Conservation (phyloP, 2,113 vertebrate genomes). For the Neogobius melanostomus region DNA sequence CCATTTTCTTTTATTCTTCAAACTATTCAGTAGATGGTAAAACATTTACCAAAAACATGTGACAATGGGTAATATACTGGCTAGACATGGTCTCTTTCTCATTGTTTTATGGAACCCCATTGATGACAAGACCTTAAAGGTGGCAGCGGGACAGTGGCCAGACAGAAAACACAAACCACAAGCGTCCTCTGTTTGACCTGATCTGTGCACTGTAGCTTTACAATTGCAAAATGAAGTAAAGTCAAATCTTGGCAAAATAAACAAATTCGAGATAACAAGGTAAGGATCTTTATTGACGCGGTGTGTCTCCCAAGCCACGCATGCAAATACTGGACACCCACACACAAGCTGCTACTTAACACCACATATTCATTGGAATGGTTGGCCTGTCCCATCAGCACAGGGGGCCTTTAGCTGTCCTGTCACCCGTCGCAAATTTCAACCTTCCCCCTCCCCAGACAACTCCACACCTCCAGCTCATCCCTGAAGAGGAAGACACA, state of each 20-base stretch:
- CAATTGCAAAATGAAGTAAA: too few relatives aligned
- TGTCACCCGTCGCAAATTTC: constrained; percentile 19
- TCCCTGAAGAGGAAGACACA: constrained; percentile 59
- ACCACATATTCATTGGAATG: constrained; percentile 58
- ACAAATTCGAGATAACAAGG: too few relatives aligned
- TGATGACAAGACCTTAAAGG: too few relatives aligned
- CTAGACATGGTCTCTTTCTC: neutral
- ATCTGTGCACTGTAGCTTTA: too few relatives aligned
- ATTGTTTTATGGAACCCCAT: too few relatives aligned
- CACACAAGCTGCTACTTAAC: constrained; percentile 54
- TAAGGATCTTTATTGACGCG: too few relatives aligned
- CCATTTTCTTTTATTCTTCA: neutral
- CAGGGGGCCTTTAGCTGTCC: constrained; percentile 32
- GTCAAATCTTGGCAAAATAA: too few relatives aligned
- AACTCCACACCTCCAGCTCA: constrained; percentile 21
- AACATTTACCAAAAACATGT: neutral
- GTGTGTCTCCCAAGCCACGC: constrained; percentile 11
- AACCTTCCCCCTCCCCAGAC: constrained; percentile 4
- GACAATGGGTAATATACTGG: neutral
- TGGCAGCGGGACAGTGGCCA: too few relatives aligned
- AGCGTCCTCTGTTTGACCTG: too few relatives aligned
- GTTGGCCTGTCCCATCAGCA: constrained; percentile 20
- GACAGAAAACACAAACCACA: too few relatives aligned
- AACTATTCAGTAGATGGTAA: neutral
- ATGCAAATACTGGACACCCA: constrained; percentile 23